Evolutionary conservation across 2,888 invertebrate species (phyloP), one percentile per base, ranked within the genome.

Genomic region (Sarcophaga rosellei): DNA sequence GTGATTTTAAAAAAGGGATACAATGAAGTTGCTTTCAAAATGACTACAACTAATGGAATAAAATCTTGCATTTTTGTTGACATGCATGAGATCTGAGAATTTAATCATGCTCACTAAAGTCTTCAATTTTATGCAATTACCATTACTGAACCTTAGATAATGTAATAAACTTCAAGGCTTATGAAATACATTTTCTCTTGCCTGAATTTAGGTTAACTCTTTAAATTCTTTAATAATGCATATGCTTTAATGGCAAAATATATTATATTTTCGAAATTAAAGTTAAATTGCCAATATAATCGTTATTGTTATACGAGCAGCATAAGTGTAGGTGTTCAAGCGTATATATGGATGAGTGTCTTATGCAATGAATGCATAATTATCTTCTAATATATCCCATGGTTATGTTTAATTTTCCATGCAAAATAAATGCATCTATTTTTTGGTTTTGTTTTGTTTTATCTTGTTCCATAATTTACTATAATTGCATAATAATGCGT

Each of bases 401-500:
- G 73, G 72, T 74, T 61, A 69, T 74, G 84, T 61, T 79, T 69
- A 79, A 84, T 84, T 84, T 84, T 69, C 74, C 79, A 84, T 84
- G 63, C 69, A 79, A 69, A 75, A 59, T 79, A 15, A 17, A 68
- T 74, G 15, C 59, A 45, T 17, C 0, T 62, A 35, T 15, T 45
- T 20, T 1, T 35, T 17, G 17, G 63, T 66, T 45, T 35, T 17
- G 17, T 75, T 66, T 45, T 63, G 53, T 69, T 69, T 57, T 68
- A 62, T 53, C 47, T 75, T 57, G 15, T 70, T 75, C 20, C 44
- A 62, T 69, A 73, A 85, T 68, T 85, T 77, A 57, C 73, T 62
- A 59, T 83, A 83, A 86, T 83, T 86, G 69, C 74, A 79, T 78
- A 65, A 77, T 77, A 83, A 83, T 81, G 83, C 86, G 83, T 81